Conservation (phyloP, 2,888 invertebrate genomes). For the Melanargia galathea region DNA sequence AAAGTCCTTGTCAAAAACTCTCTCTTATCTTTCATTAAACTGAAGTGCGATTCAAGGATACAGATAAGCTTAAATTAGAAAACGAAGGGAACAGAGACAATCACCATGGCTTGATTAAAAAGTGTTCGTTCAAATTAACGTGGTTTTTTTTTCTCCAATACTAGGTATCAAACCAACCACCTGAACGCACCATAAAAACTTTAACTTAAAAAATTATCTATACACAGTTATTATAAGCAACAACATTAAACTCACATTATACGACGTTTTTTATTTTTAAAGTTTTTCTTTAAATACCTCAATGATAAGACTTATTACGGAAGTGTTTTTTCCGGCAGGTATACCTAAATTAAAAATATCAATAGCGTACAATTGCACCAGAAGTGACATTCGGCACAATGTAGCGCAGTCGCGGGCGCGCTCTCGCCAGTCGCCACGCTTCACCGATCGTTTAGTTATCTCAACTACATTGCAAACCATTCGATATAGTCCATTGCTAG, state of each 20-base stretch:
- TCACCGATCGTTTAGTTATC: constrained; percentile 20
- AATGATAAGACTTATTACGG: neutral
- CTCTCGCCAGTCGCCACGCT: too few species aligned
- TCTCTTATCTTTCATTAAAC: neutral
- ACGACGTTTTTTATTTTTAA: neutral
- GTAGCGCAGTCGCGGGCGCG: constrained; percentile 5
- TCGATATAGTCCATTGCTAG: constrained; percentile 6
- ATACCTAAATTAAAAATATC: neutral
- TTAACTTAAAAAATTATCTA: too few species aligned
- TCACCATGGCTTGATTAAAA: neutral
- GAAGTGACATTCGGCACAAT: neutral
- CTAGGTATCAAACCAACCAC: constrained; percentile 2
- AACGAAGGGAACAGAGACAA: constrained; percentile 4
- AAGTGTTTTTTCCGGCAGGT: neutral
- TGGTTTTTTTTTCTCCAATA: neutral
- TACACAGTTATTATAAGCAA: too few species aligned
- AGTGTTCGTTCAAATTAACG: constrained; percentile 1
- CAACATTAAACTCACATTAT: too few species aligned
- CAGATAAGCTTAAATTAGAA: constrained; percentile 10
- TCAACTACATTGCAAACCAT: constrained; percentile 20
- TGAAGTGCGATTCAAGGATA: neutral
- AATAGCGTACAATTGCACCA: neutral
- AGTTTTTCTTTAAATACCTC: neutral
- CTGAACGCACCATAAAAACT: neutral
- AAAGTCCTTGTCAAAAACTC: too few species aligned